Conservation (phyloP, 2,888 invertebrate genomes). For the Brenthis daphne region DNA sequence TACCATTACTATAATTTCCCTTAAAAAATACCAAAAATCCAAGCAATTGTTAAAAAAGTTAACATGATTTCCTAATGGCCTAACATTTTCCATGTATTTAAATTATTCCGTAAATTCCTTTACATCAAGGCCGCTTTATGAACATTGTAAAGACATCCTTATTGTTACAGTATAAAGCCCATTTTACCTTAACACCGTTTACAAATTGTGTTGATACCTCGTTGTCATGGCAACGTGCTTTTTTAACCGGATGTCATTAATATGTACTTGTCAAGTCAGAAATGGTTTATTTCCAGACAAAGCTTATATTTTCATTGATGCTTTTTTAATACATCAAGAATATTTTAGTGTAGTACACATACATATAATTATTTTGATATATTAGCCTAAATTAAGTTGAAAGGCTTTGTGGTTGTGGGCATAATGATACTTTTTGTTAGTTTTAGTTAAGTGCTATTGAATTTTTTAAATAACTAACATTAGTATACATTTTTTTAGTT, state of each 20-base stretch:
- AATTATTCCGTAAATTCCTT: slow-evolving; percentile 34
- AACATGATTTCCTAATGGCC: slow-evolving; percentile 31
- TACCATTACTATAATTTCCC: not conserved
- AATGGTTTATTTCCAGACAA: slow-evolving; percentile 17
- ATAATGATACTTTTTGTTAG: too few relatives aligned
- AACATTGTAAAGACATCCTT: slow-evolving; percentile 17
- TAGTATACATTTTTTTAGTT: too few relatives aligned
- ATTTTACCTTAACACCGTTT: slow-evolving; percentile 35
- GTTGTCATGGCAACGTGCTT: slow-evolving; percentile 54
- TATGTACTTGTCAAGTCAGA: slow-evolving; percentile 33
- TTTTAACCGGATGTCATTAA: slow-evolving; percentile 30
- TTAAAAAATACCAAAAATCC: slow-evolving; percentile 14
- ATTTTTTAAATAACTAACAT: too few relatives aligned
- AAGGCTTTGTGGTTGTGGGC: too few relatives aligned
- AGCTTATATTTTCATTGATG: slow-evolving; percentile 14
- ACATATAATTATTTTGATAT: too few relatives aligned
- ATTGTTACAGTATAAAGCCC: slow-evolving; percentile 20
- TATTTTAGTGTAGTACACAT: not conserved
- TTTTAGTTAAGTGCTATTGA: too few relatives aligned
- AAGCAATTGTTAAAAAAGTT: slow-evolving; percentile 20
- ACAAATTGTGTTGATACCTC: slow-evolving; percentile 47
- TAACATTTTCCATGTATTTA: slow-evolving; percentile 31
- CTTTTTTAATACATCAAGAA: slow-evolving; percentile 10
- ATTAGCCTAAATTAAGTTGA: too few relatives aligned
- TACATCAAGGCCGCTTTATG: slow-evolving; percentile 4